Evolutionary conservation across 1,140 invertebrate genomes (phyloP), one percentile per base, ranked within the genome.

Genomic region (Camponotus pennsylvanicus): DNA sequence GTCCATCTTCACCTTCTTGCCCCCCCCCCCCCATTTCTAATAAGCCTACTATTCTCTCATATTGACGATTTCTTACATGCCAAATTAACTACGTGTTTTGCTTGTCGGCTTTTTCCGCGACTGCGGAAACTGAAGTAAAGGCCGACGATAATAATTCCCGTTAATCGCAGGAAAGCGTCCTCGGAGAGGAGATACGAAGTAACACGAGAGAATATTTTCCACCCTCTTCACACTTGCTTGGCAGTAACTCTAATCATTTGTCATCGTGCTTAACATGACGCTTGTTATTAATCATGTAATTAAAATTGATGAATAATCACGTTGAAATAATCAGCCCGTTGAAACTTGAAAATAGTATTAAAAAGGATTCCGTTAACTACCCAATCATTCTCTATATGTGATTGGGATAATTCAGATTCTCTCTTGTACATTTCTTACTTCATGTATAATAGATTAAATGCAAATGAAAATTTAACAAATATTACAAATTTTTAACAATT

Each of bases 211-310:
- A 86, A 42, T 73, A 61, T 73, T 73, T 61, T 75, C 34, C 67
- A 63, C 84, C 69, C 71, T 66, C 45, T 76, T 86, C 49, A 87
- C 84, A 92, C 88, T 90, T 88, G 91, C 92, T 93, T 93, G 93
- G 90, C 90, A 93, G 92, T 93, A 92, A 75, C 66, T 73, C 89
- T 90, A 85, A 73, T 73, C 55, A 82, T 82, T 84, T 69, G 55
- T 85, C 21, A 63, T 45, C 57, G 82, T 66, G 78, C 85, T 90
- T 92, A 88, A 86, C 80, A 77, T 45, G 61, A 86, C 69, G 61
- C 71, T 77, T 86, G 77, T 88, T 78, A 89, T 89, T 88, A 92
- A 91, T 86, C 49, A 13, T 61, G 57, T 40, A 59, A 61, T 42
- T 61, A 13, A 88, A 73, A 88, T 75, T 21, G 67, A 78, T 67